Percentiles rank a stretch among this genome's conserved stretches.
phyloP scores from a whole-genome alignment of 2,888 invertebrate genomes.

The Chydorus sphaericus region DNA sequence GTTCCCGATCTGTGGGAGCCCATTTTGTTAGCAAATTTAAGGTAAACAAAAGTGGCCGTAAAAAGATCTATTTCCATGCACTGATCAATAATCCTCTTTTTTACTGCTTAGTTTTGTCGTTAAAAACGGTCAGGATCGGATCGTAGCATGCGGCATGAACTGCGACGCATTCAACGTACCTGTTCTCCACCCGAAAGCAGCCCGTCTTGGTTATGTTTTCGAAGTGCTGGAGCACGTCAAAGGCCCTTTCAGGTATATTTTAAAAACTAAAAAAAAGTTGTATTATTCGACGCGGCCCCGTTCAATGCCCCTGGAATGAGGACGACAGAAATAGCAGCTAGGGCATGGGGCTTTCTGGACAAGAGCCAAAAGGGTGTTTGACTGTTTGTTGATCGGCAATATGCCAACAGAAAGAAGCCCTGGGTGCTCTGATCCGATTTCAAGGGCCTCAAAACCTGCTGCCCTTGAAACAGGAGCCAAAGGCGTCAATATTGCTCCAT shows the following conservation, averaged over 20 bases:
- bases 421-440: too few relatives aligned
- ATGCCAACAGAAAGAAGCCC: too few relatives aligned
- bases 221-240: conserved; percentile 64
- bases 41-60: conserved; percentile 19
- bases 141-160: conserved; percentile 57
- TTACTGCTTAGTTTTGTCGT: conserved; percentile 7
- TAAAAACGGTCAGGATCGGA: conserved; percentile 32
- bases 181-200: conserved; percentile 49
- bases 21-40: conserved; percentile 48
- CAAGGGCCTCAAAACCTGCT: too few relatives aligned
- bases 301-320: too few relatives aligned
- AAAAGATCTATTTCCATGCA: neutral
- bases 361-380: too few relatives aligned
- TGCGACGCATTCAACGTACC: conserved; percentile 73
- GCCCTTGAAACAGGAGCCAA: too few relatives aligned
- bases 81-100: too few relatives aligned
- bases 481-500: too few relatives aligned
- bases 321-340: too few relatives aligned
- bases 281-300: too few relatives aligned
- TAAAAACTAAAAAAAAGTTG: neutral
- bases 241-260: neutral
- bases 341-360: too few relatives aligned
- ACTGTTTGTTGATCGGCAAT: too few relatives aligned
- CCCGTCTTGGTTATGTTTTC: conserved; percentile 47
- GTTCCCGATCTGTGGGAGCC: conserved; percentile 53